These are phyloP conservation scores for Meganola albula DNA, from an alignment of 2,888 invertebrate species.

Conservation along the genomic window DNA sequence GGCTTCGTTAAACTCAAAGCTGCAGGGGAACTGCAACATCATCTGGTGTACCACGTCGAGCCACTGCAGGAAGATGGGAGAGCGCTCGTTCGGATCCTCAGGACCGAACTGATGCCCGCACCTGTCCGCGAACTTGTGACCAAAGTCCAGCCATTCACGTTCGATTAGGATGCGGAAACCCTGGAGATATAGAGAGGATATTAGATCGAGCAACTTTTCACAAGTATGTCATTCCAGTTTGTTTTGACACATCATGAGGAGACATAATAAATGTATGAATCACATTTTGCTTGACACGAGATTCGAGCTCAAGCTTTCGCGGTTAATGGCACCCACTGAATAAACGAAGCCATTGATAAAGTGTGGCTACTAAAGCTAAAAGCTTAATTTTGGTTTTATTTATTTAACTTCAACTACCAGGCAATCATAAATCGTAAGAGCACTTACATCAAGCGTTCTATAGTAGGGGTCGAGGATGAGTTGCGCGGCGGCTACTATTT, in stretches of 20 bases:
- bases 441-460: conserved; percentile 89
- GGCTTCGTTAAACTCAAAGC: conserved; percentile 96
- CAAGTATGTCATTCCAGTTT: no score
- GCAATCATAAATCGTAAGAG: not conserved
- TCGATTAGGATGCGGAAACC: conserved; percentile 96
- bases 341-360: no score
- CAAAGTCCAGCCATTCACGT: conserved; percentile 98
- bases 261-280: no score
- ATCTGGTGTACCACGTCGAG: conserved; percentile 97
- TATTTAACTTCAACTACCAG: not conserved
- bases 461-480: conserved; percentile 96
- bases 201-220: no score
- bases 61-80: conserved; percentile 99
- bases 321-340: no score
- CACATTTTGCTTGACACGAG: no score
- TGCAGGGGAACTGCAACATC: conserved; percentile 90
- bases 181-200: conserved; percentile 56
- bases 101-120: conserved; percentile 89
- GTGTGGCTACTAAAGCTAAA: no score
- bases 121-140: conserved; percentile 98
- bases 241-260: no score
- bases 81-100: conserved; percentile 95
- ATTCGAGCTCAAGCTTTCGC: no score
- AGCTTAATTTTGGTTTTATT: no score
- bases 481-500: conserved; percentile 95